These are phyloP conservation scores for Murina feae DNA, from an alignment of 2,113 vertebrate species.

Conservation along the genomic window DNA sequence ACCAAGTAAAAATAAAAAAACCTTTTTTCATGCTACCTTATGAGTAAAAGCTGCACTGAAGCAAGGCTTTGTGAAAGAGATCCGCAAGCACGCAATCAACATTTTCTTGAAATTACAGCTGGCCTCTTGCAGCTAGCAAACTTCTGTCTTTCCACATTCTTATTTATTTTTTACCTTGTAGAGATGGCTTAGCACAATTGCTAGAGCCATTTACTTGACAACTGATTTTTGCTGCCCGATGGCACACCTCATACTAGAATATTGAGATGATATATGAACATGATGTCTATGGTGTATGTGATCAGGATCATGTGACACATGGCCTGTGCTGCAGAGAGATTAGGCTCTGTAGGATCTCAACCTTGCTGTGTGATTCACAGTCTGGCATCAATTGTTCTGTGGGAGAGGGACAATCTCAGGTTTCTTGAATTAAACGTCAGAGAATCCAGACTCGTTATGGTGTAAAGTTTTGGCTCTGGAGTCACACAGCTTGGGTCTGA, in stretches of 20 bases:
- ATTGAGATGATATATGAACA: neutral
- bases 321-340: neutral
- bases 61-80: slow-evolving; percentile 51
- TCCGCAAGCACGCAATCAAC: slow-evolving; percentile 63
- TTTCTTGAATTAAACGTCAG: neutral
- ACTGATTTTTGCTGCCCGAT: rapidly evolving
- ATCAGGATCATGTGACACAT: neutral
- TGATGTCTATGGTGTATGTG: too few species aligned
- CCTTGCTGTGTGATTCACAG: neutral
- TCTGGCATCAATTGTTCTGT: neutral
- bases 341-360: neutral
- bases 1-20: slow-evolving; percentile 58
- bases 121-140: slow-evolving; percentile 16
- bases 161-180: slow-evolving; percentile 51
- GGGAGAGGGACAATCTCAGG: neutral
- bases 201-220: neutral
- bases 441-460: neutral
- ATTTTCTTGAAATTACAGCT: slow-evolving; percentile 72
- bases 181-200: neutral
- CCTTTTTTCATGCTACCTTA: slow-evolving; percentile 65
- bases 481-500: neutral
- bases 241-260: neutral
- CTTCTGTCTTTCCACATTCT: slow-evolving; percentile 5
- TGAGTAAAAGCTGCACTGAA: slow-evolving; percentile 58
- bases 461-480: neutral